phyloP scores from a whole-genome alignment of 1,140 invertebrate genomes.

The Oscheius sp. region DNA sequence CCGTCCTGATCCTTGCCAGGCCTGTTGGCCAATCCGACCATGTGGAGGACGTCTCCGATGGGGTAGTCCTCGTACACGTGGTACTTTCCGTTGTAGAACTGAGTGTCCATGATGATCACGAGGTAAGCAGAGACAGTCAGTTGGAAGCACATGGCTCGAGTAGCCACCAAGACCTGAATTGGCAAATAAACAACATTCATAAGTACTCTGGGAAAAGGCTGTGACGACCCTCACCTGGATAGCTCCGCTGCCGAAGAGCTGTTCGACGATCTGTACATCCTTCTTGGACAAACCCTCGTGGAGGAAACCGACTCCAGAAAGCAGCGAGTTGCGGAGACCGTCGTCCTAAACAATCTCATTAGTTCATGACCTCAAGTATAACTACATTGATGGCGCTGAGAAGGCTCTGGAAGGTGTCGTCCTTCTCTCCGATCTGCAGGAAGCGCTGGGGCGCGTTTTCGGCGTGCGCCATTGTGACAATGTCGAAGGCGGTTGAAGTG shows the following conservation, averaged over 20 bases:
- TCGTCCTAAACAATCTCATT: constrained; percentile 78
- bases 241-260: constrained; percentile 85
- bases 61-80: constrained; percentile 92
- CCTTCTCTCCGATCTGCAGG: constrained; percentile 74
- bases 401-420: constrained; percentile 81
- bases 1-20: constrained; percentile 87
- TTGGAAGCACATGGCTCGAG: constrained; percentile 85
- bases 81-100: constrained; percentile 89
- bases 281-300: constrained; percentile 84
- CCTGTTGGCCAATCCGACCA: constrained; percentile 78
- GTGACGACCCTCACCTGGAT: constrained; percentile 76
- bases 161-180: constrained; percentile 77
- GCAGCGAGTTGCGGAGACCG: constrained; percentile 72
- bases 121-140: constrained; percentile 83
- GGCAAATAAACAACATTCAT: constrained; percentile 31
- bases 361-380: background rate
- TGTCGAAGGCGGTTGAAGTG: constrained; percentile 85
- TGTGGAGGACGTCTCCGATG: constrained; percentile 92
- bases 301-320: constrained; percentile 91
- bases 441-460: constrained; percentile 80
- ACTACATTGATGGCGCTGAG: constrained; percentile 61
- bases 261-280: constrained; percentile 84
- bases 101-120: constrained; percentile 95
- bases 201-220: background rate
- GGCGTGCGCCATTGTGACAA: constrained; percentile 78